phyloP scores from a whole-genome alignment of 2,113 vertebrate species.

The Micronisus gabar region DNA sequence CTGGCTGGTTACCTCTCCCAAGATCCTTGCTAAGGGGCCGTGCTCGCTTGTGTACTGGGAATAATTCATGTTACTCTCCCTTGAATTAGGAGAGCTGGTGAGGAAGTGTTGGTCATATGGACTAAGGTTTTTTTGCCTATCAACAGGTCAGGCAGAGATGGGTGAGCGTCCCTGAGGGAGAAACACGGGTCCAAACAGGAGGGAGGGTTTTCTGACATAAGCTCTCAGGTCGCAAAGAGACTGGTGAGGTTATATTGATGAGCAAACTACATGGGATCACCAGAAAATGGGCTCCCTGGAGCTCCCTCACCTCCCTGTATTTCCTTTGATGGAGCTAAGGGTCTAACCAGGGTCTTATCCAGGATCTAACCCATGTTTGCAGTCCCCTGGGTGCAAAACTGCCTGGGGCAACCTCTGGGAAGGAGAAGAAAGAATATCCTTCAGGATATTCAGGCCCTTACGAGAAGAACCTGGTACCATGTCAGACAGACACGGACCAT shows the following conservation, averaged over 20 bases:
- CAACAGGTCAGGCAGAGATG: rapidly evolving
- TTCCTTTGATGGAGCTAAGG: background rate
- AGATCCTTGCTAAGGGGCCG: background rate
- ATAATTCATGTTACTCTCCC: background rate
- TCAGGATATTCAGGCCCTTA: background rate
- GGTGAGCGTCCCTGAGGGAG: background rate
- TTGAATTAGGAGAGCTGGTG: background rate
- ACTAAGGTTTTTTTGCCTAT: background rate
- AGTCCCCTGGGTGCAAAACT: background rate
- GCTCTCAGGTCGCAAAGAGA: background rate
- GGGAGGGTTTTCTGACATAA: background rate
- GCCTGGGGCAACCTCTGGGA: background rate
- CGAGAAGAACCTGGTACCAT: background rate
- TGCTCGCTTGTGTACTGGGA: background rate
- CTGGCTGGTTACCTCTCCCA: background rate
- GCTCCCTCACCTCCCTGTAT: background rate
- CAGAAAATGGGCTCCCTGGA: background rate
- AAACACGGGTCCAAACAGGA: rapidly evolving
- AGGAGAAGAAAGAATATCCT: background rate
- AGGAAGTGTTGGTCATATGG: background rate
- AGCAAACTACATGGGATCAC: background rate
- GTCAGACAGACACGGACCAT: background rate
- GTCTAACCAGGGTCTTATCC: background rate
- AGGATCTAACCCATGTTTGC: background rate
- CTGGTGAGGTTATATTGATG: background rate